Evolutionary conservation across 1,140 invertebrate species (phyloP).

Genomic region (Drosophila trapezifrons): DNA sequence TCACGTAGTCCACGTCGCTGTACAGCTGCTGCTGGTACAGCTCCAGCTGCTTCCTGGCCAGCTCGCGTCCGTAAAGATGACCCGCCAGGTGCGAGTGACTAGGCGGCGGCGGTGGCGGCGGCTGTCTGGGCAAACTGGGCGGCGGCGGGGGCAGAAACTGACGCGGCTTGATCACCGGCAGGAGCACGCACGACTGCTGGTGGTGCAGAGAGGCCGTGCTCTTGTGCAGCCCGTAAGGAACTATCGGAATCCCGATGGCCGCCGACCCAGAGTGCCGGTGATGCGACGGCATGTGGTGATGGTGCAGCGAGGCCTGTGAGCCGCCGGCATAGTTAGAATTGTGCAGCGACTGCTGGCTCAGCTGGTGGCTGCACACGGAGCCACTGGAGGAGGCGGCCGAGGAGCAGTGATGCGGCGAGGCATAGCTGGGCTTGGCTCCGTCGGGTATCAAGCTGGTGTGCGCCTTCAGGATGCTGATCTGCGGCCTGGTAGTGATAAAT

Average conservation of each 20-base stretch:
- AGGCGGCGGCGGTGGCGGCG: slow-evolving; percentile 85
- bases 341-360: slow-evolving; percentile 73
- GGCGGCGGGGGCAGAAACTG: slow-evolving; percentile 85
- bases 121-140: slow-evolving; percentile 84
- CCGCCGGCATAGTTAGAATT: slow-evolving; percentile 75
- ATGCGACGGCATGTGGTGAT: slow-evolving; percentile 40
- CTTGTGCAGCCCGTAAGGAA: slow-evolving; percentile 81
- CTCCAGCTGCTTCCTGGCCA: slow-evolving; percentile 91
- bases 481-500: slow-evolving; percentile 88
- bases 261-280: slow-evolving; percentile 68
- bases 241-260: slow-evolving; percentile 80
- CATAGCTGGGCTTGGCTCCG: slow-evolving; percentile 85
- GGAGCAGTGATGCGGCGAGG: slow-evolving; percentile 83
- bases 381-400: slow-evolving; percentile 72
- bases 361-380: slow-evolving; percentile 72
- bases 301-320: slow-evolving; percentile 69
- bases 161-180: slow-evolving; percentile 82
- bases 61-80: slow-evolving; percentile 87
- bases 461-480: slow-evolving; percentile 88
- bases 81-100: slow-evolving; percentile 84
- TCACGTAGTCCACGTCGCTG: slow-evolving; percentile 95
- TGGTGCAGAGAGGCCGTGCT: slow-evolving; percentile 77
- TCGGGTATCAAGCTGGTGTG: slow-evolving; percentile 86
- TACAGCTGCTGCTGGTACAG: slow-evolving; percentile 94
- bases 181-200: slow-evolving; percentile 74